Percentiles rank a stretch among this genome's conserved stretches.
Evolutionary conservation across 2,888 invertebrate genomes (phyloP).

Genomic region (Cyrtodaria siliqua): DNA sequence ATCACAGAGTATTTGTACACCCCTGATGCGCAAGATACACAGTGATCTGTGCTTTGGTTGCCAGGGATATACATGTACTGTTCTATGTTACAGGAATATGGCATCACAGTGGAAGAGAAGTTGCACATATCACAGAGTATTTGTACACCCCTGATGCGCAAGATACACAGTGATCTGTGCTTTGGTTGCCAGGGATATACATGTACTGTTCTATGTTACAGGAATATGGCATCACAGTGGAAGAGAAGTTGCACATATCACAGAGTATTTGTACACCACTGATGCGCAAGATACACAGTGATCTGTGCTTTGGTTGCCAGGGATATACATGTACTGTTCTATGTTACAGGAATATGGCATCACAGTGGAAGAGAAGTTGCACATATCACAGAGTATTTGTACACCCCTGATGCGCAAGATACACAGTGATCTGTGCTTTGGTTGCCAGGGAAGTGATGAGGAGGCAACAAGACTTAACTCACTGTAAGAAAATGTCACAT

Average conservation of each 20-base stretch:
- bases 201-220: slow-evolving; percentile 86
- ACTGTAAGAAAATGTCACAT: no score
- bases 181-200: no score
- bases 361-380: slow-evolving; percentile 97
- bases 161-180: no score
- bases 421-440: slow-evolving; percentile 93
- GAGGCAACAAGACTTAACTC: slow-evolving; percentile 98
- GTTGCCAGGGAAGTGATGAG: slow-evolving; percentile 88
- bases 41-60: no score
- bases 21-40: no score
- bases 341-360: slow-evolving; percentile 95
- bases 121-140: no score
- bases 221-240: slow-evolving; percentile 98
- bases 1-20: no score
- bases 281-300: slow-evolving; percentile 97
- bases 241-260: slow-evolving; percentile 98
- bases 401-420: slow-evolving; percentile 98
- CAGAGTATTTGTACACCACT: slow-evolving; percentile 99
- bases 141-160: no score
- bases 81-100: no score
- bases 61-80: no score
- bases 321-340: not conserved
- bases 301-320: slow-evolving; percentile 90
- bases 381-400: slow-evolving; percentile 98
- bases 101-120: no score